Conservation (phyloP, 1,140 invertebrate genomes). For the Cydia pomonella region DNA sequence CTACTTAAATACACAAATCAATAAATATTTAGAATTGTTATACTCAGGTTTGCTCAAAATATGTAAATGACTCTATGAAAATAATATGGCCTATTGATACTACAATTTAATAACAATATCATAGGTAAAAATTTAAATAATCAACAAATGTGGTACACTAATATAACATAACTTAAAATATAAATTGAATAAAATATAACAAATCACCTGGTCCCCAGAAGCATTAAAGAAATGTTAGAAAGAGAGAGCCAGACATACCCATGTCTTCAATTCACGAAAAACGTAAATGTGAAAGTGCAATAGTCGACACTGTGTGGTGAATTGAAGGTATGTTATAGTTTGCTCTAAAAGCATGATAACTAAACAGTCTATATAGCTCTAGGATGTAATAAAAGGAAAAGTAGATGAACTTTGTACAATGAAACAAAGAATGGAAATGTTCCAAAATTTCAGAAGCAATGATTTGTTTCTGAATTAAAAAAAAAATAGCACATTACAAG, state of each 20-base stretch:
- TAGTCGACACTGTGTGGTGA: conserved; percentile 57
- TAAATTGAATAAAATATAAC: conserved; percentile 12
- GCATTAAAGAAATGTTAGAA: conserved; percentile 33
- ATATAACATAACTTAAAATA: too few species aligned
- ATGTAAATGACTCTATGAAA: too few species aligned
- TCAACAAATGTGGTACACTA: too few species aligned
- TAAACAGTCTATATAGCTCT: conserved; percentile 43
- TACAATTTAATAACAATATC: too few species aligned
- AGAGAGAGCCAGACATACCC: conserved; percentile 75
- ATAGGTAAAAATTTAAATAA: too few species aligned
- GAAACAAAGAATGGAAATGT: background rate
- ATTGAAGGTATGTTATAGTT: conserved; percentile 75
- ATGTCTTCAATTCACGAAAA: conserved; percentile 75
- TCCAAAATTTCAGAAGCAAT: background rate
- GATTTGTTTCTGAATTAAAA: too few species aligned
- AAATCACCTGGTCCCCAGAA: conserved; percentile 27
- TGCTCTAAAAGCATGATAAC: conserved; percentile 75
- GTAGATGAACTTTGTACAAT: background rate
- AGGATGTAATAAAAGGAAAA: conserved; percentile 16
- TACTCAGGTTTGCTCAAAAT: too few species aligned
- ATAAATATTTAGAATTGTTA: too few species aligned
- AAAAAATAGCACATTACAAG: too few species aligned
- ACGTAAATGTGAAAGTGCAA: conserved; percentile 48
- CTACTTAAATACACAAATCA: too few species aligned
- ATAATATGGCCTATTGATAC: too few species aligned